Evolutionary conservation across 2,113 vertebrate species (phyloP).

Genomic region (Ivindomyrus marchei): DNA sequence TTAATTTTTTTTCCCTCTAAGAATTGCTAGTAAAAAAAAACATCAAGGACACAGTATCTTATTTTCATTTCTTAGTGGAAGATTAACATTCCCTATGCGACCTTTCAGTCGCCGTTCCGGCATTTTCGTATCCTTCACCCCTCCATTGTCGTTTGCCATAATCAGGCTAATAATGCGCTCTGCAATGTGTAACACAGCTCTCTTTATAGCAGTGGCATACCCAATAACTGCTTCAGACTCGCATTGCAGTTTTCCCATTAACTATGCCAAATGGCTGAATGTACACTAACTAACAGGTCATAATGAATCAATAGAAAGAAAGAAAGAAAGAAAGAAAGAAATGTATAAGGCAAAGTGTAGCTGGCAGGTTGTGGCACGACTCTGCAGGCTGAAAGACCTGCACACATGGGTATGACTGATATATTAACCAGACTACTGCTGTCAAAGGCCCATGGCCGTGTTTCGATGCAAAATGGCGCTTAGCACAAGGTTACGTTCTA

Average conservation of each 20-base stretch:
- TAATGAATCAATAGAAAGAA: neutral
- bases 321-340: neutral
- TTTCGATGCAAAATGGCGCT: neutral
- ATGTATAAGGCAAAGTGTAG: neutral
- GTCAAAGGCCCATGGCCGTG: neutral
- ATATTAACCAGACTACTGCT: neutral
- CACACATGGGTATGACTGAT: neutral
- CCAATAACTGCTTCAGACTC: neutral
- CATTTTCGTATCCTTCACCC: neutral
- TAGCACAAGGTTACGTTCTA: neutral
- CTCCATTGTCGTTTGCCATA: neutral
- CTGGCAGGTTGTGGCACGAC: neutral
- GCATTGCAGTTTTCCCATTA: neutral
- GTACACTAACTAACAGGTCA: neutral
- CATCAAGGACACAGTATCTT: neutral
- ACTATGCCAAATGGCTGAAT: neutral
- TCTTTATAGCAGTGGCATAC: neutral
- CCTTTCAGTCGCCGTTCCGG: neutral
- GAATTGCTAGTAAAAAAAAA: neutral
- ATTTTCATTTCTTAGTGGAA: neutral
- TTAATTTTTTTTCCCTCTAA: neutral
- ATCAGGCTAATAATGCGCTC: neutral
- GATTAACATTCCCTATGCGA: neutral
- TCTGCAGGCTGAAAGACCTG: neutral
- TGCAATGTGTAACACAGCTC: neutral